These are phyloP conservation scores for Scyliorhinus canicula DNA, from an alignment of 2,797 vertebrate genomes.

Conservation along the genomic window DNA sequence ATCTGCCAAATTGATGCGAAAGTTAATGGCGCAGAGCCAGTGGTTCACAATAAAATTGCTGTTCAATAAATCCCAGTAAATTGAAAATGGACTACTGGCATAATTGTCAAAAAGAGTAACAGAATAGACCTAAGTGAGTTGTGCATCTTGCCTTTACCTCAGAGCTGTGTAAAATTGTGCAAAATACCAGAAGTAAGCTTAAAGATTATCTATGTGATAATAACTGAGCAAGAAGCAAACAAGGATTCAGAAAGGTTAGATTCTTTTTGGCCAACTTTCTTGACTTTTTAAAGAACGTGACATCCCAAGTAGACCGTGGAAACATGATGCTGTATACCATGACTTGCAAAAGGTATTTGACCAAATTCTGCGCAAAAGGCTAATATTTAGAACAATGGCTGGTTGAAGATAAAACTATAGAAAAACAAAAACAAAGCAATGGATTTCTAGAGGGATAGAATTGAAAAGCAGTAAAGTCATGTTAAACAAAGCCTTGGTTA, in stretches of 20 bases:
- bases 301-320: background rate
- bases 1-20: background rate
- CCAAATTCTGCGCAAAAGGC: background rate
- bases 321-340: background rate
- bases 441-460: background rate
- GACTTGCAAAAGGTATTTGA: background rate
- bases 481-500: too few relatives aligned
- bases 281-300: background rate
- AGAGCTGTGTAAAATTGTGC: background rate
- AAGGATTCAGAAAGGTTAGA: background rate
- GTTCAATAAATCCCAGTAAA: background rate
- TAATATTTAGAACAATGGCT: background rate
- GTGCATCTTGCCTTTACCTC: background rate
- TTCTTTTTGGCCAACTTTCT: background rate
- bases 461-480: too few relatives aligned
- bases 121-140: background rate
- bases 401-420: background rate
- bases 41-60: background rate
- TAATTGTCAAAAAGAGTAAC: background rate
- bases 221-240: background rate
- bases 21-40: background rate
- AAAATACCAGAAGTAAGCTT: background rate
- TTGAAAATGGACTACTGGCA: background rate
- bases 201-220: background rate
- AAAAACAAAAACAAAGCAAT: background rate